Evolutionary conservation across 1,140 invertebrate species (phyloP), one percentile per base, ranked within the genome.

Genomic region (Rhynchophorus ferrugineus): DNA sequence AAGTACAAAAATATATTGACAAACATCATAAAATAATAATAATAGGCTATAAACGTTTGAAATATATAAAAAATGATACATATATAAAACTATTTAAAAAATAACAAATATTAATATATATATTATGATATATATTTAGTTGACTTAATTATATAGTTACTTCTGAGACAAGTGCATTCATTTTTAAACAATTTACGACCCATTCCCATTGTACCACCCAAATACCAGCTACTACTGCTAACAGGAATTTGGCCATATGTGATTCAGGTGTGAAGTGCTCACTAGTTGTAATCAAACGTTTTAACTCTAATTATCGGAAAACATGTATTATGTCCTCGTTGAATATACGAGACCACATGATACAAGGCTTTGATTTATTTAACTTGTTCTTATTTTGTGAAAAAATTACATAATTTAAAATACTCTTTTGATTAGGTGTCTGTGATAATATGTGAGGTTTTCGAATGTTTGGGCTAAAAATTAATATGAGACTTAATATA

Each of bases 241-340:
- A 54, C 14, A 69, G 49, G 38, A 60, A 69, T 37, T 69, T 69
- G n/a, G 66, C 65, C 2, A 66, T 69, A 43, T 68, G 62, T 43
- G 67, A 62, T 43, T 60, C 46, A 3, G 35, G 11, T 37, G 33
- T 50, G 54, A 68, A 69, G 7, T n/a, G 38, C 16, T 34, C 35
- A 29, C 59, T 56, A 34, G 59, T 64, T 2, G 46, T 61, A 6
- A 57, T 50, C 42, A 69, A 53, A 19, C 62, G 62, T 44, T 56
- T 65, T 22, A 61, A 52, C n/a, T 61, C 56, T 49, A 69, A 46
- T n/a, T 60, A 14, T 11, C 24, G 52, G 37, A 69, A 61, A n/a
- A 53, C 49, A 16, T 54, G 58, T 14, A 57, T 47, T 44, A 65
- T 45, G n/a, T 62, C 56, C 39, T 59, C 60, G 38, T 44, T 56